A percentile compares a stretch with the other conserved stretches of the same genome.
Evolutionary conservation across 2,113 vertebrate genomes (phyloP).

Genomic region (Solea senegalensis): DNA sequence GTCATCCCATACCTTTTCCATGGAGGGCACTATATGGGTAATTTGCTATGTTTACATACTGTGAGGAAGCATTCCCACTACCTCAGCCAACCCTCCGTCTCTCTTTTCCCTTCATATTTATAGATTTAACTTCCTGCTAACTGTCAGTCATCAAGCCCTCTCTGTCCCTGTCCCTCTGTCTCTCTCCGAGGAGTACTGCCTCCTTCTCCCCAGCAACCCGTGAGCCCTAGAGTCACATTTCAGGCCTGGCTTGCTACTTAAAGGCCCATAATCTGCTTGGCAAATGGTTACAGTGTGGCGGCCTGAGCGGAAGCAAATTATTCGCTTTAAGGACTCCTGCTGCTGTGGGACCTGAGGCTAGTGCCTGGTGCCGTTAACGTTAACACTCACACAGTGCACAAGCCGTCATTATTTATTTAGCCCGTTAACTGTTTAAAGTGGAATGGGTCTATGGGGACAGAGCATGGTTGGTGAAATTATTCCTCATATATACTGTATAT

Average conservation of each 20-base stretch:
- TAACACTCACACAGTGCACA: constrained; percentile 53
- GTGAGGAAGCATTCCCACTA: no score
- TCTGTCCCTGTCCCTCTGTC: constrained; percentile 48
- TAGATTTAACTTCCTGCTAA: constrained; percentile 20
- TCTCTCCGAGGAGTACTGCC: constrained; percentile 74
- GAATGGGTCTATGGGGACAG: constrained; percentile 79
- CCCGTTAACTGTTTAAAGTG: constrained; percentile 88
- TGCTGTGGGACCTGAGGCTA: constrained; percentile 85
- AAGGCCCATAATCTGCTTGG: constrained; percentile 88
- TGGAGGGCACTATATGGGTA: no score
- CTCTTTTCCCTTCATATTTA: constrained; percentile 2
- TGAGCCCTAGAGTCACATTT: constrained; percentile 86
- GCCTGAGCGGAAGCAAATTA: constrained; percentile 86
- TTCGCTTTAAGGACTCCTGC: constrained; percentile 88
- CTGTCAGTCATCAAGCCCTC: constrained; percentile 23
- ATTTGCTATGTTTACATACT: no score
- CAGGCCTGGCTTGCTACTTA: constrained; percentile 87
- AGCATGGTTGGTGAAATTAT: constrained; percentile 78
- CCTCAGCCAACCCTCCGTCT: not conserved
- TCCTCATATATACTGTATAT: constrained; percentile 56
- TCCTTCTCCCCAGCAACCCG: constrained; percentile 73
- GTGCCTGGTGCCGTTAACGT: constrained; percentile 75
- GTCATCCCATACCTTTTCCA: no score
- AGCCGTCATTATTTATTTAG: constrained; percentile 92
- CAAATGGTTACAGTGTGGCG: constrained; percentile 82